These are phyloP conservation scores for Rhabdomys pumilio DNA, from an alignment of 2,797 vertebrate genomes.

Conservation along the genomic window DNA sequence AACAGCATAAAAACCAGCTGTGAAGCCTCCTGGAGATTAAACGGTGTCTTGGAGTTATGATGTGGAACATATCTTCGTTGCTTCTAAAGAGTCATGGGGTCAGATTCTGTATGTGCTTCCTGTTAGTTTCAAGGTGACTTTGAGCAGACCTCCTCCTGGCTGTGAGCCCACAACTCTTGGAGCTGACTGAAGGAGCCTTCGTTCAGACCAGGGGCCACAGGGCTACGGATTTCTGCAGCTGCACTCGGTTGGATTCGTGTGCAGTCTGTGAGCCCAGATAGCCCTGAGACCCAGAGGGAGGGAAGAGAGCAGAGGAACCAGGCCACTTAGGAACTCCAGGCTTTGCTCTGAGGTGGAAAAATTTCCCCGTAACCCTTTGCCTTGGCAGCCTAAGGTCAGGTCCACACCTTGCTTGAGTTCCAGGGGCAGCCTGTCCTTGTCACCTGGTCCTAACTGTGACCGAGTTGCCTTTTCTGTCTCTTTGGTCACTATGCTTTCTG, in stretches of 20 bases:
- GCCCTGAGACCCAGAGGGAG: slow-evolving; percentile 18
- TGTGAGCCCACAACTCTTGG: not conserved
- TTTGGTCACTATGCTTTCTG: not conserved
- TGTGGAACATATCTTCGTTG: not conserved
- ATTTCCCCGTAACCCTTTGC: slow-evolving; percentile 60
- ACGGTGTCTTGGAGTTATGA: not conserved
- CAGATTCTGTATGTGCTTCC: not conserved
- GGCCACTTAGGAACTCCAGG: slow-evolving; percentile 69
- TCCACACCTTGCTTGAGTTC: not conserved
- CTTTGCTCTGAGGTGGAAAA: slow-evolving; percentile 22
- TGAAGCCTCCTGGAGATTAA: not conserved
- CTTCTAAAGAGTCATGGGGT: not conserved
- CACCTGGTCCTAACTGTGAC: not conserved
- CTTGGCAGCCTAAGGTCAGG: slow-evolving; percentile 21
- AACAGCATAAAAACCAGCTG: not conserved
- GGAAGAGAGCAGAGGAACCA: not conserved
- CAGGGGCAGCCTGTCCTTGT: not conserved
- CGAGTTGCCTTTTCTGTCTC: not conserved
- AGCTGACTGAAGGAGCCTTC: slow-evolving; percentile 63
- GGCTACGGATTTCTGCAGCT: slow-evolving; percentile 74
- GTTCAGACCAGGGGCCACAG: slow-evolving; percentile 72
- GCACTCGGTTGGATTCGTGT: slow-evolving; percentile 77
- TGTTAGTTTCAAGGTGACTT: slow-evolving; percentile 60
- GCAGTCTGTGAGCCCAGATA: slow-evolving; percentile 61
- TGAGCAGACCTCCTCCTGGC: slow-evolving; percentile 8